Conservation (phyloP, 2,113 vertebrate genomes). For the Rhynchomys soricoides region DNA sequence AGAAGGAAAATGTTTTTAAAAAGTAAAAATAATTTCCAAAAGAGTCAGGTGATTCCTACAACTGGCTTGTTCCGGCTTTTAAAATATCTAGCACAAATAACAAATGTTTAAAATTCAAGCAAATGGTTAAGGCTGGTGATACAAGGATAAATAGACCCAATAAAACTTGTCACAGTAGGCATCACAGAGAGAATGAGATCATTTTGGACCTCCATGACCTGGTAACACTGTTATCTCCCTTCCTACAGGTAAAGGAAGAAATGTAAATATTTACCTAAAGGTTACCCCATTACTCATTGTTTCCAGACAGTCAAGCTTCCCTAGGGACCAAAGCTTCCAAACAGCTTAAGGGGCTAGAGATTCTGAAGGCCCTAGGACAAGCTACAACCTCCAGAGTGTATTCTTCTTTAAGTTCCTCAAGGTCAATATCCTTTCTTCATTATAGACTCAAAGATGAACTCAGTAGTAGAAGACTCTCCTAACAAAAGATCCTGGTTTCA, state of each 20-base stretch:
- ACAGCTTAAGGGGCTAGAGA: background rate
- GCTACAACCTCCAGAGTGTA: background rate
- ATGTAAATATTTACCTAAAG: constrained; percentile 39
- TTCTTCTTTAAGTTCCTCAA: background rate
- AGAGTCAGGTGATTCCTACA: background rate
- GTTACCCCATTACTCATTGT: background rate
- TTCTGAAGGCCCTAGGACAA: background rate
- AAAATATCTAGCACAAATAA: background rate
- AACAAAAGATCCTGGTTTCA: background rate
- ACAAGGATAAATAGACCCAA: background rate
- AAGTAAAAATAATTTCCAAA: background rate
- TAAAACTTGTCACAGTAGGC: background rate
- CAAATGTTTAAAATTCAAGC: background rate
- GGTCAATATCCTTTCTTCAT: background rate
- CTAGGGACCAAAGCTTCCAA: background rate
- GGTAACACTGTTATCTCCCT: background rate
- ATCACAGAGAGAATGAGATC: background rate
- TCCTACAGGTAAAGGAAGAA: background rate
- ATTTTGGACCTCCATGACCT: background rate
- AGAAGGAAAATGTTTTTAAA: background rate
- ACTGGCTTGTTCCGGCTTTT: background rate
- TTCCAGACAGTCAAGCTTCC: constrained; percentile 11
- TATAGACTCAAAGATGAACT: background rate
- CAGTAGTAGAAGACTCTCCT: background rate
- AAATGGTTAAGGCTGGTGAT: background rate